These are phyloP conservation scores for Drosophila meridionalis DNA, from an alignment of 2,888 invertebrate genomes.

Conservation along the genomic window DNA sequence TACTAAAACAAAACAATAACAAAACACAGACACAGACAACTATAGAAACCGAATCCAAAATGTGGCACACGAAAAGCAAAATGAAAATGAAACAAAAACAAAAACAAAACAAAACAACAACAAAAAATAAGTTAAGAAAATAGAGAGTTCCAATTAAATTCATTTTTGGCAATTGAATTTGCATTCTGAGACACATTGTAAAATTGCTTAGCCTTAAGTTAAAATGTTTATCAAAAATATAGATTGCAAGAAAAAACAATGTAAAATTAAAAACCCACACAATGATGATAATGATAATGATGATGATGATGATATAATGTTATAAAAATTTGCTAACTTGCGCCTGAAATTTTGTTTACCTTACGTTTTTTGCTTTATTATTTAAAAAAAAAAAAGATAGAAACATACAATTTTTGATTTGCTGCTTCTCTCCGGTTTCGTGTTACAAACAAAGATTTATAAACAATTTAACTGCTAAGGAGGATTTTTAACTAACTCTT, in stretches of 20 bases:
- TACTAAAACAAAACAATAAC: conserved; percentile 30
- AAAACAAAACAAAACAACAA: neutral
- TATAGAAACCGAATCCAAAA: conserved; percentile 42
- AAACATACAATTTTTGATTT: conserved; percentile 17
- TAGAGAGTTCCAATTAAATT: conserved; percentile 43
- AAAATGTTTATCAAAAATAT: conserved; percentile 32
- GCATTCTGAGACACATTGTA: conserved; percentile 52
- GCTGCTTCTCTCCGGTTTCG: conserved; percentile 54
- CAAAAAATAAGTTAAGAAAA: conserved; percentile 10
- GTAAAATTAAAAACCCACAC: conserved; percentile 44
- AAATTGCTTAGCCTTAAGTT: conserved; percentile 74
- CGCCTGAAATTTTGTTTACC: conserved; percentile 22
- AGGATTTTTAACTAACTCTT: conserved; percentile 79
- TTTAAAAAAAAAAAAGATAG: neutral
- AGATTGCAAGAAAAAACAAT: conserved; percentile 29
- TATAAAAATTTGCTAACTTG: conserved; percentile 24
- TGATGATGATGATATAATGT: neutral
- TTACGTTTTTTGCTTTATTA: conserved; percentile 7
- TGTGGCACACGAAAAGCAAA: conserved; percentile 12
- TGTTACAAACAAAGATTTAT: conserved; percentile 42
- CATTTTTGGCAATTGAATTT: conserved; percentile 40
- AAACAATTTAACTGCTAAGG: conserved; percentile 69
- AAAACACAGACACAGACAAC: conserved; percentile 32
- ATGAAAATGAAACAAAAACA: neutral
- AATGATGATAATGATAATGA: conserved; percentile 21